Base-by-base conservation (phyloP, 2,113 vertebrate species). In the Pseudorectes ferrugineus region DNA sequence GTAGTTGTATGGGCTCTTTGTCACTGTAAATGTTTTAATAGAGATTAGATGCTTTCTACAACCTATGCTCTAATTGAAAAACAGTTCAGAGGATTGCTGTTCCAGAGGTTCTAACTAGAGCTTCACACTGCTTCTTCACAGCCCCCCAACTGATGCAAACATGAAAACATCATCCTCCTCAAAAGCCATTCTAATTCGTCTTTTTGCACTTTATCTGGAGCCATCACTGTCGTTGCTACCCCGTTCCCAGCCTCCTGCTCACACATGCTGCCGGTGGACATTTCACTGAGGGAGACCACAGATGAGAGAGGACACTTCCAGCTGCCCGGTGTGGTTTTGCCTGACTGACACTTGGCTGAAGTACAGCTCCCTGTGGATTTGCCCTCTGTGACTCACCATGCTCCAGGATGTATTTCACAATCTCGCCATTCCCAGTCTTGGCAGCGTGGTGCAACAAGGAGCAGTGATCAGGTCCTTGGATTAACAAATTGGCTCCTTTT, bases 391-490 rank as follows among this genome's bases (percentile, higher is more conserved):
- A 95, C 98, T 99, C 96, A 99, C 99, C 98, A 2, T 99, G 98
- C 36, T 99, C 98, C 85, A 99, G 98, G 59, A 99, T 99, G 94
- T 98, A 99, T 95, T 98, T 97, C 95, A 99, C 98, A 42, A 99
- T 97, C 40, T 99, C 98, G 0, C 98, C 21, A 7, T 99, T 98
- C 76, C 99, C 99, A 1, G 97, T 98, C 97, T 98, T 98, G 49
- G 99, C 98, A 51, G 99, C 98, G 3, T 98, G 95, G 95, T 99
- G 99, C 85, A 99, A 97, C n/a, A 98, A 98, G 9, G 99, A 99
- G 90, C 98, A 98, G 65, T 98, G 99, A 48, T 97, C 98, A 6
- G 98, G 97, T 97, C 99, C 98, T 97, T 98, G 97, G 76, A 99
- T 99, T 97, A 99, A 93, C 94, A 99, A 91, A 93, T 98, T 99